A percentile compares a stretch with the other conserved stretches of the same genome.
phyloP scores from a whole-genome alignment of 2,888 invertebrate genomes.

The Amblyteles armatorius region DNA sequence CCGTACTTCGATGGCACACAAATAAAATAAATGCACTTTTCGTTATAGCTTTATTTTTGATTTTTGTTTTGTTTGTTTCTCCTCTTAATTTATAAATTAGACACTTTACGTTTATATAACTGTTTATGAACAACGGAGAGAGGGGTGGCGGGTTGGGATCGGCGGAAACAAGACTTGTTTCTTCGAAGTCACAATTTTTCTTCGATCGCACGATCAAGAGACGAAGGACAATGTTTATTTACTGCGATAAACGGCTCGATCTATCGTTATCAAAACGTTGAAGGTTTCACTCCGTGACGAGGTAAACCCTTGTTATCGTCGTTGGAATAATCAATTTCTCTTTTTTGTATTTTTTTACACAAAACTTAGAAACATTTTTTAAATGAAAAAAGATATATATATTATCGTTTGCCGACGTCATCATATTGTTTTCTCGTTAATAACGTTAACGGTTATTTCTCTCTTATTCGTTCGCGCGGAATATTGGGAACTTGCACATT shows the following conservation, averaged over 20 bases:
- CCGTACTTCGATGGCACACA: slow-evolving; percentile 57
- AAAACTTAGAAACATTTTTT: not conserved
- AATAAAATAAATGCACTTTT: slow-evolving; percentile 67
- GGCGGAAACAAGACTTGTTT: not conserved
- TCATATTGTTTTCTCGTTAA: slow-evolving; percentile 28
- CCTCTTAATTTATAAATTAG: slow-evolving; percentile 60
- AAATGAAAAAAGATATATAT: not conserved
- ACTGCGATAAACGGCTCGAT: slow-evolving; percentile 18
- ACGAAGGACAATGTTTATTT: slow-evolving; percentile 16
- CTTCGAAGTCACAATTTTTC: not conserved
- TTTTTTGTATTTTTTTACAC: not conserved
- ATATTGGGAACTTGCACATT: slow-evolving; percentile 40
- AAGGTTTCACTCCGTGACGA: not conserved
- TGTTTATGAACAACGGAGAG: slow-evolving; percentile 40
- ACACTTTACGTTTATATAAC: slow-evolving; percentile 45
- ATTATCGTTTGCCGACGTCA: slow-evolving; percentile 33
- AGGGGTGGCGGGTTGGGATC: not conserved
- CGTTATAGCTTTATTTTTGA: slow-evolving; percentile 44
- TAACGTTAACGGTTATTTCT: slow-evolving; percentile 36
- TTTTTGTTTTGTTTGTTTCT: slow-evolving; percentile 36
- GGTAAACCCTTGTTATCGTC: not conserved
- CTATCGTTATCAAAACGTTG: not conserved
- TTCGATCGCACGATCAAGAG: not conserved
- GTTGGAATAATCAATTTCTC: slow-evolving; percentile 6
- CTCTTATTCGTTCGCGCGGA: slow-evolving; percentile 33